Evolutionary conservation across 2,113 vertebrate genomes (phyloP).

Genomic region (Dipodomys ordii): DNA sequence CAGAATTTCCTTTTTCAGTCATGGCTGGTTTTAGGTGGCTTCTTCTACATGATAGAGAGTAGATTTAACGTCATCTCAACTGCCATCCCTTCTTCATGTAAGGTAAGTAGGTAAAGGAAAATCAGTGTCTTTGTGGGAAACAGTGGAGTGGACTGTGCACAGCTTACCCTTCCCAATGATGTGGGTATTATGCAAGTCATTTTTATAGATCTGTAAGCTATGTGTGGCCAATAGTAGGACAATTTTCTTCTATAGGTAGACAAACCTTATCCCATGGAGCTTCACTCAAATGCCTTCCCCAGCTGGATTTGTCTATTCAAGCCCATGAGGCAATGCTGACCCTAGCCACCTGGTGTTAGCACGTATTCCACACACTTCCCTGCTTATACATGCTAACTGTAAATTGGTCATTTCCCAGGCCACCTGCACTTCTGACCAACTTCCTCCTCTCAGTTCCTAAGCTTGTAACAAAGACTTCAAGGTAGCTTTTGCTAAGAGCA

Average conservation of each 20-base stretch:
- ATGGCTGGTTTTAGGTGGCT: not conserved
- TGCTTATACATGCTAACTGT: not conserved
- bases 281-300: not conserved
- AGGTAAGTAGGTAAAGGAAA: conserved; percentile 26
- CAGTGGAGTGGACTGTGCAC: not conserved
- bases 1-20: not conserved
- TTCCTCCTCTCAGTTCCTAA: not conserved
- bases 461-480: not conserved
- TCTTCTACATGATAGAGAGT: not conserved
- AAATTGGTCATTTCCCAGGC: not conserved
- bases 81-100: conserved; percentile 37
- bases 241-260: not conserved
- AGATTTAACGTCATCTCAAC: not conserved
- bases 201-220: not conserved
- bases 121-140: not conserved
- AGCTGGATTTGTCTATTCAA: not conserved
- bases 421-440: not conserved
- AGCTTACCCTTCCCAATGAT: not conserved
- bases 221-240: not conserved
- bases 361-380: not conserved
- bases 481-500: not conserved
- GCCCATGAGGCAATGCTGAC: not conserved
- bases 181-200: not conserved
- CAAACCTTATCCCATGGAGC: not conserved
- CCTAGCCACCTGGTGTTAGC: not conserved